phyloP scores from a whole-genome alignment of 2,888 invertebrate species.

The Congeria kusceri region DNA sequence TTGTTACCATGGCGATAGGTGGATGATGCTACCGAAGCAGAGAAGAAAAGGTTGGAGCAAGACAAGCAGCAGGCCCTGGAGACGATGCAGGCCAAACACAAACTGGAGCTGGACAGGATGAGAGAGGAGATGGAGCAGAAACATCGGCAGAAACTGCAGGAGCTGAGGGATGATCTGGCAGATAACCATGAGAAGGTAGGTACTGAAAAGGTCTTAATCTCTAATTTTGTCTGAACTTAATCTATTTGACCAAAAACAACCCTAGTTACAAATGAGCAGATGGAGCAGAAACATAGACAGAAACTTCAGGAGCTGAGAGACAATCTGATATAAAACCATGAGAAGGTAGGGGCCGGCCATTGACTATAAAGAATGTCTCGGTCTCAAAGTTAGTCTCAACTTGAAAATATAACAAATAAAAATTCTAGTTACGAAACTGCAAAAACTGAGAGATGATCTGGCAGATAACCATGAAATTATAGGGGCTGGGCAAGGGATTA shows the following conservation, averaged over 20 bases:
- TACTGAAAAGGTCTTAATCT: too few relatives aligned
- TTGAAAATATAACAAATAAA: too few relatives aligned
- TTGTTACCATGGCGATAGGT: slow-evolving; percentile 60
- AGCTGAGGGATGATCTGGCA: slow-evolving; percentile 63
- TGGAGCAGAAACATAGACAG: slow-evolving; percentile 77
- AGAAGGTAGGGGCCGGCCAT: too few relatives aligned
- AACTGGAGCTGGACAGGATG: slow-evolving; percentile 76
- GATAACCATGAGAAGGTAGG: slow-evolving; percentile 75
- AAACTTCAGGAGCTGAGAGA: slow-evolving; percentile 72
- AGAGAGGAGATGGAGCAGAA: slow-evolving; percentile 76
- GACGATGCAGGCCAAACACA: slow-evolving; percentile 71
- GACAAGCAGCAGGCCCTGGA: slow-evolving; percentile 74
- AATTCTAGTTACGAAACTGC: too few relatives aligned
- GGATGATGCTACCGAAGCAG: slow-evolving; percentile 73
- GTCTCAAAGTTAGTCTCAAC: too few relatives aligned
- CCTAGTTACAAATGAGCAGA: too few relatives aligned
- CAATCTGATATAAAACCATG: too few relatives aligned
- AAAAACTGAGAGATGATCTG: slow-evolving; percentile 67
- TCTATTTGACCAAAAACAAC: too few relatives aligned
- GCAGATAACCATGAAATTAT: slow-evolving; percentile 72
- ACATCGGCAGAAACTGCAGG: slow-evolving; percentile 77
- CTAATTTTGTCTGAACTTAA: too few relatives aligned
- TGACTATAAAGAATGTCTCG: too few relatives aligned
- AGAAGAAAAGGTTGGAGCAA: slow-evolving; percentile 74
- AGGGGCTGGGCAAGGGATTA: too few relatives aligned